Conservation (phyloP, 2,113 vertebrate genomes). For the Poeciliopsis occidentalis region DNA sequence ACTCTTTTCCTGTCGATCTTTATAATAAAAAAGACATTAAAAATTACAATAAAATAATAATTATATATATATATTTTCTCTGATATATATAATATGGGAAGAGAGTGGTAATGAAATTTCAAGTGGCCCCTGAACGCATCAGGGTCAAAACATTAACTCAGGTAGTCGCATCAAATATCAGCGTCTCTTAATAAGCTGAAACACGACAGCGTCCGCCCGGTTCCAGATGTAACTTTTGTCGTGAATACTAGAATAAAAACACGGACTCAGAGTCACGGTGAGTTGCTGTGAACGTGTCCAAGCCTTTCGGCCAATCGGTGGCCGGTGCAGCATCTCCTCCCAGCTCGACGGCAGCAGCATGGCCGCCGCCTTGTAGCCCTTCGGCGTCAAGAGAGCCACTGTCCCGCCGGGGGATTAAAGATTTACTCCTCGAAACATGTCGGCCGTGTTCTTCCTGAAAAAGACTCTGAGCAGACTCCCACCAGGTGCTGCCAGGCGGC, state of each 20-base stretch:
- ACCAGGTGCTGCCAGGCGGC: slow-evolving; percentile 11
- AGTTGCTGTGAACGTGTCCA: not conserved
- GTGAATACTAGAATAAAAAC: no score
- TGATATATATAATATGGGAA: no score
- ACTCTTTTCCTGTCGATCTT: no score
- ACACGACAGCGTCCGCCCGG: no score
- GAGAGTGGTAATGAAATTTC: not conserved
- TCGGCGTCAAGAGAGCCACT: rapidly evolving
- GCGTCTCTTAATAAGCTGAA: not conserved
- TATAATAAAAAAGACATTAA: no score
- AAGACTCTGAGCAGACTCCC: slow-evolving; percentile 39
- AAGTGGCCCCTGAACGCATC: slow-evolving; percentile 13
- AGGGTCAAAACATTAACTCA: not conserved
- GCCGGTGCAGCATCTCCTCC: slow-evolving; percentile 44
- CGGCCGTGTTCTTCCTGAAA: slow-evolving; percentile 41
- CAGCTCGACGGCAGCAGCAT: slow-evolving; percentile 48
- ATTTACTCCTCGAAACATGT: slow-evolving; percentile 47
- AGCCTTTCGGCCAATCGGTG: slow-evolving; percentile 50
- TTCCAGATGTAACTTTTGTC: no score
- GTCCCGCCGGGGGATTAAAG: not conserved
- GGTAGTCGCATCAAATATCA: not conserved
- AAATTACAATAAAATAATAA: no score
- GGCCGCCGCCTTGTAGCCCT: slow-evolving; percentile 42
- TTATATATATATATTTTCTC: no score
- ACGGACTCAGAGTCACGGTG: no score